phyloP scores from a whole-genome alignment of 1,140 invertebrate genomes.

The Drosophila ogumai region DNA sequence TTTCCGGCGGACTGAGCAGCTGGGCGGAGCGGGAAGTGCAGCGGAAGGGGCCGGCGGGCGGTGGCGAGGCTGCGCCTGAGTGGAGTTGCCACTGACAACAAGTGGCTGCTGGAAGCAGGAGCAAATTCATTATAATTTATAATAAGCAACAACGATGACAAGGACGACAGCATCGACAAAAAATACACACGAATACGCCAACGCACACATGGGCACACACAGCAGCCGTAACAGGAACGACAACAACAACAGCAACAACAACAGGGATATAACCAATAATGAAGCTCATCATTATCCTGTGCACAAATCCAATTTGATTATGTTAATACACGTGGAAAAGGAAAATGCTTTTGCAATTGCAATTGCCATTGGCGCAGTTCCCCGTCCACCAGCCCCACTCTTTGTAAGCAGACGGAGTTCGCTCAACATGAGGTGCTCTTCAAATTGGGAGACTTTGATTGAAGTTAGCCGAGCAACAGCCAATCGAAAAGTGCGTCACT shows the following conservation, averaged over 20 bases:
- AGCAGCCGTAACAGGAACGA: conserved; percentile 13
- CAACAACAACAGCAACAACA: conserved; percentile 4
- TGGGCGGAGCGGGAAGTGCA: conserved; percentile 4
- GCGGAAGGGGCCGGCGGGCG: conserved; percentile 12
- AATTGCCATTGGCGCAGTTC: conserved; percentile 70
- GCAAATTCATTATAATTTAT: conserved; percentile 84
- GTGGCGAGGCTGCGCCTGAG: conserved; percentile 19
- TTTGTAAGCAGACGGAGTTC: conserved; percentile 45
- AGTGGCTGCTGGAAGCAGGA: conserved; percentile 64
- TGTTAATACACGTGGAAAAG: conserved; percentile 83
- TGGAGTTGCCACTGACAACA: conserved; percentile 76
- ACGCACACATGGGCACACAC: conserved; percentile 54
- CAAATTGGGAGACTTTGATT: conserved; percentile 66
- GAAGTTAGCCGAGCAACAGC: conserved; percentile 44
- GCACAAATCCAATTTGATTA: conserved; percentile 84
- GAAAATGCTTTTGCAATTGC: conserved; percentile 84
- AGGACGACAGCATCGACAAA: conserved; percentile 61
- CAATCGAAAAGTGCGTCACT: conserved; percentile 16
- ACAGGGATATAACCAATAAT: conserved; percentile 75
- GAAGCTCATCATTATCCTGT: conserved; percentile 84
- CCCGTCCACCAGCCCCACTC: conserved; percentile 8
- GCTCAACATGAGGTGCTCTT: conserved; percentile 49
- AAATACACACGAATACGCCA: conserved; percentile 33
- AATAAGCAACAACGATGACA: conserved; percentile 80
- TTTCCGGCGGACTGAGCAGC: conserved; percentile 77